phyloP scores from a whole-genome alignment of 2,113 vertebrate genomes.

The Paraplagusia blochii region DNA sequence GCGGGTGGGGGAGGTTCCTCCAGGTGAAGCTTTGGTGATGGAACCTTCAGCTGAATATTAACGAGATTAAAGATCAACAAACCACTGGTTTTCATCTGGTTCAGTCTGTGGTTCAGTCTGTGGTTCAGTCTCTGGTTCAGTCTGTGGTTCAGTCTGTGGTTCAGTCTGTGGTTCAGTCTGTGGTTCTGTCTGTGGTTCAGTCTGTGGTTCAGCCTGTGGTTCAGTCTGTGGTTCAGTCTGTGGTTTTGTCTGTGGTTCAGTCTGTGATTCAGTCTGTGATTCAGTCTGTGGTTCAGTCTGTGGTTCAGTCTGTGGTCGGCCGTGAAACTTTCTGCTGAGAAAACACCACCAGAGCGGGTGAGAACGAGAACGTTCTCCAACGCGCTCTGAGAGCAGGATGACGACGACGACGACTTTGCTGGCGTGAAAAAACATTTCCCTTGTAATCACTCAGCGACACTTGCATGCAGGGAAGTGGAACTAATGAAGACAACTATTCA shows the following conservation, averaged over 20 bases:
- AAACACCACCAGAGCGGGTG: slow-evolving; percentile 16
- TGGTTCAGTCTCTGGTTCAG: slow-evolving; percentile 49
- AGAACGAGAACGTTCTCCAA: slow-evolving; percentile 5
- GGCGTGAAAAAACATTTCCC: slow-evolving; percentile 38
- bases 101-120: slow-evolving; percentile 16
- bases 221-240: slow-evolving; percentile 25
- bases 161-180: slow-evolving; percentile 40
- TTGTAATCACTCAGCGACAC: slow-evolving; percentile 67
- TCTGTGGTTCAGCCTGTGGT: slow-evolving; percentile 40
- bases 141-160: slow-evolving; percentile 38
- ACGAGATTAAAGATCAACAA: slow-evolving; percentile 10
- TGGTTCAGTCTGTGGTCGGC: slow-evolving; percentile 48
- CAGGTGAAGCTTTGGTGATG: slow-evolving; percentile 56
- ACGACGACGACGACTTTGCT: slow-evolving; percentile 13
- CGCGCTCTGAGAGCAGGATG: slow-evolving; percentile 43
- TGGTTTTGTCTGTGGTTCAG: too few species aligned
- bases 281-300: slow-evolving; percentile 16
- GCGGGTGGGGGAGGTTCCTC: slow-evolving; percentile 24
- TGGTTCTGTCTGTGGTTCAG: slow-evolving; percentile 39
- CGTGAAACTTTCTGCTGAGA: slow-evolving; percentile 38
- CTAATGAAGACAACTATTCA: slow-evolving; percentile 84
- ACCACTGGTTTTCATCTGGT: slow-evolving; percentile 1
- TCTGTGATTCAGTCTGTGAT: too few species aligned
- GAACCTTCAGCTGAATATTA: slow-evolving; percentile 52
- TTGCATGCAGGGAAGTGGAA: slow-evolving; percentile 72